phyloP scores from a whole-genome alignment of 2,888 invertebrate genomes.

The Leptopilina syphax region DNA sequence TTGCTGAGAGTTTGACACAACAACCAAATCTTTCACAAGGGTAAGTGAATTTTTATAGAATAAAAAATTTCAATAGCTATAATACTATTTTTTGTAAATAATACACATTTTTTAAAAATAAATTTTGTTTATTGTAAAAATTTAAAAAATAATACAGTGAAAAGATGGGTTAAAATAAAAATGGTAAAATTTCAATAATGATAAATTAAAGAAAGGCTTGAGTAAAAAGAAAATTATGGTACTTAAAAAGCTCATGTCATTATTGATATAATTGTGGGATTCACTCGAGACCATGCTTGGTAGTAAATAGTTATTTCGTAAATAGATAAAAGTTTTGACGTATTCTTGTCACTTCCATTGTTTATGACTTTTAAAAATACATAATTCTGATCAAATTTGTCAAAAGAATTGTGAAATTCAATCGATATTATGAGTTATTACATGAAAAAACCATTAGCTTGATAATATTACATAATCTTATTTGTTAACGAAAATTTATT shows the following conservation, averaged over 20 bases:
- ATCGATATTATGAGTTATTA: background rate
- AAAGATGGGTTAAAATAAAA: too few relatives aligned
- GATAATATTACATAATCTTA: background rate
- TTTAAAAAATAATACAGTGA: too few relatives aligned
- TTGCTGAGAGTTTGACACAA: slow-evolving; percentile 69
- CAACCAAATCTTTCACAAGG: slow-evolving; percentile 73
- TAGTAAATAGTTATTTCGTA: background rate
- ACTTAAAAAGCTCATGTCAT: background rate
- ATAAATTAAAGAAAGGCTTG: background rate
- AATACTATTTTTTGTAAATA: too few relatives aligned
- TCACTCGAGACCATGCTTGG: background rate
- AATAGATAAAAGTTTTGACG: background rate
- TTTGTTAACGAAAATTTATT: background rate
- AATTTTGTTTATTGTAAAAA: too few relatives aligned
- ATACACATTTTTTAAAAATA: too few relatives aligned
- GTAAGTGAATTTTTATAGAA: slow-evolving; percentile 59
- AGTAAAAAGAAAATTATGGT: background rate
- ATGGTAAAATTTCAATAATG: too few relatives aligned
- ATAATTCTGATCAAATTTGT: background rate
- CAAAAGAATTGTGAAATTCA: too few relatives aligned
- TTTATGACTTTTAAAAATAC: background rate
- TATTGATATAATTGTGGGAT: background rate
- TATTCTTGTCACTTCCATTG: background rate
- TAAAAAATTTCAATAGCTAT: too few relatives aligned
- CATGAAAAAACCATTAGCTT: background rate